Percentiles rank a stretch among this genome's conserved stretches.
These are phyloP conservation scores for Danaus plexippus DNA, from an alignment of 1,140 invertebrate genomes.

Conservation along the genomic window DNA sequence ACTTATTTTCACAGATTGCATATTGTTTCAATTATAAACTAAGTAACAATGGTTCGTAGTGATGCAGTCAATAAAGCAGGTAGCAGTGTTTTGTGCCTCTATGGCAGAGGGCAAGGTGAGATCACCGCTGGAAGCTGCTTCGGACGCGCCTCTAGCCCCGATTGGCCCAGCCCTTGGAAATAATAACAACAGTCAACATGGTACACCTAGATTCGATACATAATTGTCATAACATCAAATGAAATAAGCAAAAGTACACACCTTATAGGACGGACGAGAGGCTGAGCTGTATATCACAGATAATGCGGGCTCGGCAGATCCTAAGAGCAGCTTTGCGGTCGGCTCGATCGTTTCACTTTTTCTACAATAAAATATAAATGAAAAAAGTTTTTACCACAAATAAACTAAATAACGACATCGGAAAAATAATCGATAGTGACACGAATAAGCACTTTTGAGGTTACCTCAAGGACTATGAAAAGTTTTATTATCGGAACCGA, in stretches of 20 bases:
- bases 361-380: conserved; percentile 33
- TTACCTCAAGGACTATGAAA: conserved; percentile 52
- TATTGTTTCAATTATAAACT: conserved; percentile 74
- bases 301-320: conserved; percentile 69
- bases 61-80: conserved; percentile 71
- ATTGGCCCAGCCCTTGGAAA: conserved; percentile 68
- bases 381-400: neutral
- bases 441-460: conserved; percentile 48
- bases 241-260: conserved; percentile 22
- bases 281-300: conserved; percentile 85
- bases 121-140: conserved; percentile 67
- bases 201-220: neutral
- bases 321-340: conserved; percentile 64
- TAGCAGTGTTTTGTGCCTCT: conserved; percentile 73
- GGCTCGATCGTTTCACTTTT: conserved; percentile 64
- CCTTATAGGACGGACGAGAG: conserved; percentile 73
- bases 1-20: conserved; percentile 77
- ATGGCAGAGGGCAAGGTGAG: conserved; percentile 62
- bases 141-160: conserved; percentile 67
- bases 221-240: neutral
- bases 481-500: too few species aligned
- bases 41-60: conserved; percentile 73
- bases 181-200: neutral
- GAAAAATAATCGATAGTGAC: conserved; percentile 23
- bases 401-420: conserved; percentile 11